Evolutionary conservation across 2,113 vertebrate species (phyloP).

Genomic region (Oxyura jamaicensis): DNA sequence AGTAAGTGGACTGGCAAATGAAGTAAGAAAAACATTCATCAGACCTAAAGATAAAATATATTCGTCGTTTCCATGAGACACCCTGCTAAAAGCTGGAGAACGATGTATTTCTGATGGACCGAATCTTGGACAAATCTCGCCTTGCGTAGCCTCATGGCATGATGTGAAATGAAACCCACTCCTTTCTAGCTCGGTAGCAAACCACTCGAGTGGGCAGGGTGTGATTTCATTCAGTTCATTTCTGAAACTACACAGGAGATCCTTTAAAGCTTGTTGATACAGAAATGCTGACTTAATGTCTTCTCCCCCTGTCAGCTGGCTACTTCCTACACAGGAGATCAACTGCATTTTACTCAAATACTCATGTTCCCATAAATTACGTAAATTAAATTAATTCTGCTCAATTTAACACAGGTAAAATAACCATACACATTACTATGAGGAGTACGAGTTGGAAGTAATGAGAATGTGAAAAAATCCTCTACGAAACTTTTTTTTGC

Average conservation of each 20-base stretch:
- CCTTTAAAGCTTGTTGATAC: neutral
- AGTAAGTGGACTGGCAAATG: rapidly evolving
- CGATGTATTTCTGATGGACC: rapidly evolving
- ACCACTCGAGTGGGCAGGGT: neutral
- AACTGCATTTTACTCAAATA: neutral
- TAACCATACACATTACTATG: rapidly evolving
- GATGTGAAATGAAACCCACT: neutral
- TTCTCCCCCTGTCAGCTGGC: neutral
- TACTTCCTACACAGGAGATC: neutral
- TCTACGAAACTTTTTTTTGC: neutral
- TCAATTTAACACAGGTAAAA: neutral
- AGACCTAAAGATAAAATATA: rapidly evolving
- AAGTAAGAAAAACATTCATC: neutral
- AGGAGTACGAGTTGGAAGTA: neutral
- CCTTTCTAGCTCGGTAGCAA: neutral
- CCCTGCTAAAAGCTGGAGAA: neutral
- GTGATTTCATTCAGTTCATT: neutral
- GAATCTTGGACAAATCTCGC: neutral
- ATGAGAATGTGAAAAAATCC: neutral
- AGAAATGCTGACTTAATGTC: neutral
- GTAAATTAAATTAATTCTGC: neutral
- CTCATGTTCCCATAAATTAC: neutral
- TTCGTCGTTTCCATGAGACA: neutral
- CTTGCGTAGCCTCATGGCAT: rapidly evolving
- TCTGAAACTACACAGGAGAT: neutral